phyloP scores from a whole-genome alignment of 2,113 vertebrate genomes.

The Eurystomus gularis region DNA sequence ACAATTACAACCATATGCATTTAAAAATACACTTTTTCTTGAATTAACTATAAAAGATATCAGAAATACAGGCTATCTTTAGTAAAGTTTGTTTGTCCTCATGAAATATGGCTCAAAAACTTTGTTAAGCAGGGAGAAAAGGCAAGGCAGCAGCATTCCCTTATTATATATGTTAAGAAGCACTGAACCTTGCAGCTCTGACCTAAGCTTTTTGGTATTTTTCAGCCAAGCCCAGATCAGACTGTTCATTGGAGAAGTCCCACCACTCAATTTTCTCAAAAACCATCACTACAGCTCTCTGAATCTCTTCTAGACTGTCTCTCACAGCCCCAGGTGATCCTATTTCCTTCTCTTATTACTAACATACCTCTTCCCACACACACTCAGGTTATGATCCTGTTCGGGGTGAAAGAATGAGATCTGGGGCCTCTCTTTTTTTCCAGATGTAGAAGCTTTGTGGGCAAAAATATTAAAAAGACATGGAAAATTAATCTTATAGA shows the following conservation, averaged over 20 bases:
- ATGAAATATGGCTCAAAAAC: not conserved
- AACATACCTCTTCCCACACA: not conserved
- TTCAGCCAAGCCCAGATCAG: constrained; percentile 39
- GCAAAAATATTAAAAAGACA: not conserved
- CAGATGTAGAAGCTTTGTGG: not conserved
- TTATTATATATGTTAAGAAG: constrained; percentile 35
- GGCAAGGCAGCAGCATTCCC: not conserved
- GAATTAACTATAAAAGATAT: not conserved
- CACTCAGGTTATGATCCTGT: not conserved
- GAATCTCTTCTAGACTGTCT: constrained; percentile 35
- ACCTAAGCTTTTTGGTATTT: constrained; percentile 67
- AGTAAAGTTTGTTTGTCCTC: not conserved
- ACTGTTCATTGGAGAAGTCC: constrained; percentile 32
- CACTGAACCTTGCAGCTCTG: constrained; percentile 49
- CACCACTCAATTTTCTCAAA: constrained; percentile 36
- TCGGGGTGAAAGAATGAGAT: constrained; percentile 2
- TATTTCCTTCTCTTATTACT: constrained; percentile 20
- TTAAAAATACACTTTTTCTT: not conserved
- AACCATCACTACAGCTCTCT: not conserved
- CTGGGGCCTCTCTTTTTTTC: not conserved
- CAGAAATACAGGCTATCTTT: not conserved
- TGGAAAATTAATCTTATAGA: not conserved
- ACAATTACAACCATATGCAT: constrained; percentile 58
- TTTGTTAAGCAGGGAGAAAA: not conserved
- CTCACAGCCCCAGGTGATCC: constrained; percentile 32